A percentile compares a stretch with the other conserved stretches of the same genome.
These are phyloP conservation scores for Eupsittula cactorum DNA, from an alignment of 2,113 vertebrate genomes.

Conservation along the genomic window DNA sequence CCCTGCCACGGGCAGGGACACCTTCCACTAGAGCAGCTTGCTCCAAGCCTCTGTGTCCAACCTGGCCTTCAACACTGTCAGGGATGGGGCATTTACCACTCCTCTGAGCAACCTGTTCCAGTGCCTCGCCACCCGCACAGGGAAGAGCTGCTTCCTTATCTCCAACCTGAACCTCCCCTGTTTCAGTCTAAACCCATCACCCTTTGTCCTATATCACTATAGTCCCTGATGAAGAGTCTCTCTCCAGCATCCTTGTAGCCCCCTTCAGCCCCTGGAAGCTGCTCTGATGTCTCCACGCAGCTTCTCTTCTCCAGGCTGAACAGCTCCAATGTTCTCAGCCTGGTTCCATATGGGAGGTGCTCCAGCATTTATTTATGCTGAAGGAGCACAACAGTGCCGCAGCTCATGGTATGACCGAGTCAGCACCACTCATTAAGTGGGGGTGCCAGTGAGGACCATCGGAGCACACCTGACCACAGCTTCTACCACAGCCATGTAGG, in stretches of 20 bases:
- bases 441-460: background rate
- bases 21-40: background rate
- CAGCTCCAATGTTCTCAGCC: background rate
- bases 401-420: background rate
- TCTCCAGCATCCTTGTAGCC: too few relatives aligned
- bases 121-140: too few relatives aligned
- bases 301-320: background rate
- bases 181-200: too few relatives aligned
- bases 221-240: too few relatives aligned
- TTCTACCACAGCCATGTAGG: accelerated
- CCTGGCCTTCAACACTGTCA: too few relatives aligned
- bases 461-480: background rate
- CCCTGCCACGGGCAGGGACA: accelerated
- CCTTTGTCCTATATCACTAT: too few relatives aligned
- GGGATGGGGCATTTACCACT: too few relatives aligned
- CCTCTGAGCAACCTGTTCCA: too few relatives aligned
- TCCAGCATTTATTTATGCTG: background rate
- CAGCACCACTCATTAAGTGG: background rate
- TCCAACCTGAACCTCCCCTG: too few relatives aligned
- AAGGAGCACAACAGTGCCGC: background rate
- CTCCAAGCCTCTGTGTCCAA: background rate
- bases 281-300: background rate
- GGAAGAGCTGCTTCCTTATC: too few relatives aligned
- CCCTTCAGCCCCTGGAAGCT: background rate
- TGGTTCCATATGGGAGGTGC: background rate